Base-by-base conservation (phyloP, 1,140 invertebrate genomes). In the Asobara japonica region DNA sequence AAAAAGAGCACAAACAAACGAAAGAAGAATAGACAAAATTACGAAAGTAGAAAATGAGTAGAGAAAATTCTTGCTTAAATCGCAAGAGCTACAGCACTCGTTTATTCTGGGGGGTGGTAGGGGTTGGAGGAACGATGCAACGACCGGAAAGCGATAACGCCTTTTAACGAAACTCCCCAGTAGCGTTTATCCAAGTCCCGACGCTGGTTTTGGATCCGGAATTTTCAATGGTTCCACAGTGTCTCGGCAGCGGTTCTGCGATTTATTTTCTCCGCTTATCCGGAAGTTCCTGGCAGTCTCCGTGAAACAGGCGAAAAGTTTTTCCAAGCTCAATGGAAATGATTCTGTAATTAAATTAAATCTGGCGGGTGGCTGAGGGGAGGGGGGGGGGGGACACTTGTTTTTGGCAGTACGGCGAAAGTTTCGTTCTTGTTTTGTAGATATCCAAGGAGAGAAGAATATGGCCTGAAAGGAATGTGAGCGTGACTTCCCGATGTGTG, bases 71-170 rank as follows among this genome's bases (percentile, higher is more conserved):
- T 45, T 6, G 41, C n/a, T n/a, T 25, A 3, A 33, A 64, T 64
- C 7, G 30, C 5, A 64, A 18, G 25, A 64, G 61, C 11, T 16
- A 33, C 30, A 64, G 33, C 16, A 64, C 45, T 13, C 5, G n/a
- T 16, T 13, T 5, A 51, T 51, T 16, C n/a, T 7, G n/a, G 45
- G n/a, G 4, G 22, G n/a, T 51, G 5, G 45, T 16, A 51, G 36
- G 7, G 7, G 7, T 45, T 13, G 41, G 68, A 74, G 73, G 71
- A 73, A 74, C 73, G 71, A 69, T 41, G 36, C 69, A 75, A 75
- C 71, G 74, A 71, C 74, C 60, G 76, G 73, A 77, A 77, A 73
- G 73, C 45, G 73, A 77, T 77, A 75, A 71, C 68, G 65, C 65
- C 71, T 77, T 73, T 77, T 71, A 75, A 74, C 71, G 69, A 71